A percentile compares a stretch with the other conserved stretches of the same genome.
These are phyloP conservation scores for Agrypnia vestita DNA, from an alignment of 1,140 invertebrate genomes.

Conservation along the genomic window DNA sequence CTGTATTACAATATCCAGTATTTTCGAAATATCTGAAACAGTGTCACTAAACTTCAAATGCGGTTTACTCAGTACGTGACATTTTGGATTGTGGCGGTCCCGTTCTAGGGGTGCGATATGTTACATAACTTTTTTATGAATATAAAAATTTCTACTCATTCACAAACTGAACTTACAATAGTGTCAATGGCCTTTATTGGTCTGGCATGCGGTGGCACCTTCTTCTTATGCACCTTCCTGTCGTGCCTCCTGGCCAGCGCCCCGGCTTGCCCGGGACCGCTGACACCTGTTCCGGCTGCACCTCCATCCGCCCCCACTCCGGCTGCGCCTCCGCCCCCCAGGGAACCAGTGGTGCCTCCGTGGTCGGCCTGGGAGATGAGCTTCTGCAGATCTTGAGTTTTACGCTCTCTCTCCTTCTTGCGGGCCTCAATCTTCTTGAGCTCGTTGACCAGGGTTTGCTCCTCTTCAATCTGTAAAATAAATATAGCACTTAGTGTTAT, in stretches of 20 bases:
- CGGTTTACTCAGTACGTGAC: too few relatives aligned
- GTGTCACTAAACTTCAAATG: too few relatives aligned
- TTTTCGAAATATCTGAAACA: too few relatives aligned
- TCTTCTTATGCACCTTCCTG: conserved; percentile 82
- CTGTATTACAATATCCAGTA: too few relatives aligned
- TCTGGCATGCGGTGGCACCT: conserved; percentile 80
- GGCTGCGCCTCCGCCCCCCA: conserved; percentile 37
- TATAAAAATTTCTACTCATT: not conserved
- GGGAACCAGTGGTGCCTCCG: conserved; percentile 56
- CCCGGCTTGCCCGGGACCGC: not conserved
- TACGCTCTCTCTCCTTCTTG: conserved; percentile 97
- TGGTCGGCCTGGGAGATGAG: conserved; percentile 94
- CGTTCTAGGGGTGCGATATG: too few relatives aligned
- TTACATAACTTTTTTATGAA: too few relatives aligned
- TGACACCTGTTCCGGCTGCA: not conserved
- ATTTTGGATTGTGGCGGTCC: too few relatives aligned
- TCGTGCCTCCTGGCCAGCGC: conserved; percentile 74
- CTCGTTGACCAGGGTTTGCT: conserved; percentile 92
- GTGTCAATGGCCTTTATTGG: conserved; percentile 82
- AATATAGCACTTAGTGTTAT: too few relatives aligned
- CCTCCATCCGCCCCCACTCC: conserved; percentile 60
- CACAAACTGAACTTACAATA: conserved; percentile 75
- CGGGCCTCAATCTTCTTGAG: conserved; percentile 96
- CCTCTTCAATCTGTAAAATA: conserved; percentile 89
- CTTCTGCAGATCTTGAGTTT: conserved; percentile 98